Evolutionary conservation across 2,888 invertebrate genomes (phyloP).

Genomic region (Drosophila eohydei): DNA sequence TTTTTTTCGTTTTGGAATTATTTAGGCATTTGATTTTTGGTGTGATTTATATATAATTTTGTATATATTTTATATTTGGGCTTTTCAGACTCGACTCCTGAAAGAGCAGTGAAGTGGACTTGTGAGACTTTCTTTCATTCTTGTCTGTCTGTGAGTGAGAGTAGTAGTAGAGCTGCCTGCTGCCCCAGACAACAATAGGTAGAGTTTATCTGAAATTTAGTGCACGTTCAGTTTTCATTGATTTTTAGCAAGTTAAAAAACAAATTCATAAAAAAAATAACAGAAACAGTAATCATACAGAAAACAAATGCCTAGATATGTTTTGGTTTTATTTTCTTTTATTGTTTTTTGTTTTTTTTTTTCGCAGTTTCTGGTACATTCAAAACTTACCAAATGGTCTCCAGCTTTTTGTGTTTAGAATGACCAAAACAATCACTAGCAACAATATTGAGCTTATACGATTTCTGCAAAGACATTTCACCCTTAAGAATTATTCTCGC

Average conservation of each 20-base stretch:
- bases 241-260: conserved; percentile 56
- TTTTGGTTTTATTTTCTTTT: conserved; percentile 69
- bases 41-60: conserved; percentile 21
- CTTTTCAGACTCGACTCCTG: conserved; percentile 66
- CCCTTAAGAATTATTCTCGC: conserved; percentile 86
- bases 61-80: conserved; percentile 54
- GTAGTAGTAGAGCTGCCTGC: conserved; percentile 76
- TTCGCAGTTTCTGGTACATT: conserved; percentile 82
- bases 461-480: conserved; percentile 91
- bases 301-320: conserved; percentile 74
- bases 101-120: conserved; percentile 74
- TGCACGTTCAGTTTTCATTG: conserved; percentile 84
- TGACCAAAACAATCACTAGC: conserved; percentile 85
- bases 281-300: conserved; percentile 70
- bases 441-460: conserved; percentile 85
- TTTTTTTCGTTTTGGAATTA: conserved; percentile 22
- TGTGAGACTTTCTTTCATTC: conserved; percentile 69
- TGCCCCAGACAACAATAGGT: conserved; percentile 84
- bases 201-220: conserved; percentile 85
- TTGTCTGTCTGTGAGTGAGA: conserved; percentile 78
- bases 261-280: conserved; percentile 56
- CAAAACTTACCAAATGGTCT: conserved; percentile 85
- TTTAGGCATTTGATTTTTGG: conserved; percentile 45
- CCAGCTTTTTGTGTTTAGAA: conserved; percentile 85
- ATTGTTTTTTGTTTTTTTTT: conserved; percentile 56